Percentiles rank a stretch among this genome's conserved stretches.
Conservation (phyloP, 2,797 vertebrate genomes). For the Oceanodroma leucorhoa region DNA sequence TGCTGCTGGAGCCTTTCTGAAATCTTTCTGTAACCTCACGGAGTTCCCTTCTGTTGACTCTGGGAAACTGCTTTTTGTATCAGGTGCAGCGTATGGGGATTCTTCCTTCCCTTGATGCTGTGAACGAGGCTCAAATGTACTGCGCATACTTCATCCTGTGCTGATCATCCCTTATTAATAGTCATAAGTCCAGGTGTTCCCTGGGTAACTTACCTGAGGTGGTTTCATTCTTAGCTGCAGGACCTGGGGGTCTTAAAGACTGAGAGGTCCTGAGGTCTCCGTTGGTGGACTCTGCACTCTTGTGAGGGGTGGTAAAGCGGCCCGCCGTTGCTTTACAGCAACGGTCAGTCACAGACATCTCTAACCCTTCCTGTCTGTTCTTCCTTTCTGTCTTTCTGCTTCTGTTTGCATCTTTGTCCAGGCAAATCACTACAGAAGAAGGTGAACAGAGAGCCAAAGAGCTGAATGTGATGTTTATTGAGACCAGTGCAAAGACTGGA, state of each 20-base stretch:
- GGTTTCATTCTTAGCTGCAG: background rate
- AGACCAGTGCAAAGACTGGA: slow-evolving; percentile 96
- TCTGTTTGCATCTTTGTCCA: slow-evolving; percentile 50
- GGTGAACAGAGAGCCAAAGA: slow-evolving; percentile 97
- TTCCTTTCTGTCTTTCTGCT: slow-evolving; percentile 1
- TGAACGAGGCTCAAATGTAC: background rate
- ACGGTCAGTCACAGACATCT: background rate
- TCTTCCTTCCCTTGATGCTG: background rate
- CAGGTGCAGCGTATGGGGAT: background rate
- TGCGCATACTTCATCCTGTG: background rate
- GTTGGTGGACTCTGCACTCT: background rate
- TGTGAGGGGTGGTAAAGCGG: background rate
- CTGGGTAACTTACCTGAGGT: background rate
- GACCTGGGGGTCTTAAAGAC: background rate
- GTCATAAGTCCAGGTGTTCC: background rate
- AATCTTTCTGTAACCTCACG: background rate
- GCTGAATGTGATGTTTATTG: slow-evolving; percentile 97
- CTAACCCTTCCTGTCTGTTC: slow-evolving; percentile 32
- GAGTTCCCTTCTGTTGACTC: background rate
- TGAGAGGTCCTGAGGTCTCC: background rate
- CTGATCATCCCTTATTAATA: background rate
- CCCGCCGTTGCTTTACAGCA: background rate
- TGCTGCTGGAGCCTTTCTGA: background rate
- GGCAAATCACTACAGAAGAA: slow-evolving; percentile 96
- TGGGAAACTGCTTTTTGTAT: background rate